Conservation (phyloP, 2,888 invertebrate genomes). For the Eristalis arbustorum region DNA sequence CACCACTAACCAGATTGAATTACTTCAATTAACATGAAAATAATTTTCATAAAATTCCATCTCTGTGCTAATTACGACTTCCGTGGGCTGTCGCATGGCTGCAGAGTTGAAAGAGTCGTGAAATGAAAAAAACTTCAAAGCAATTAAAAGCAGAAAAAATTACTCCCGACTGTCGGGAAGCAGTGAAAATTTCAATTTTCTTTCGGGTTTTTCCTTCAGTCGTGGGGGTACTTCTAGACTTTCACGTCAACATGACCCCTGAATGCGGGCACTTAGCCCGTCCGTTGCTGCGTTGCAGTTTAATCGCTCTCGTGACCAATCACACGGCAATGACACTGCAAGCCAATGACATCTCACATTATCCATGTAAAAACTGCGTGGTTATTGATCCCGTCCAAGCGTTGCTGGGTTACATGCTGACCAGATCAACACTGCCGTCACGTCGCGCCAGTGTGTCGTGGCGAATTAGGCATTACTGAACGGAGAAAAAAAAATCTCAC, state of each 20-base stretch:
- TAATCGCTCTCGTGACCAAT: conserved; percentile 3
- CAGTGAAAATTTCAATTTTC: conserved; percentile 24
- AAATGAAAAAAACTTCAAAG: background rate
- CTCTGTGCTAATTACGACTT: conserved; percentile 40
- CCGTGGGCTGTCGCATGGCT: conserved; percentile 9
- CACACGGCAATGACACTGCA: background rate
- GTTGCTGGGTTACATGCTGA: background rate
- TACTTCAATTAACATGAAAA: conserved; percentile 39
- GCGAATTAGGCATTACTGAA: conserved; percentile 4
- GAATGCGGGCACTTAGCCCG: background rate
- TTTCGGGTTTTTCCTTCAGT: background rate
- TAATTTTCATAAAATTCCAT: conserved; percentile 27
- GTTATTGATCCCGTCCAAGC: conserved; percentile 27
- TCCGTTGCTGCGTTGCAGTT: background rate
- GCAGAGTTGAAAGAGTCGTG: background rate
- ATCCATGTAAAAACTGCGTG: background rate
- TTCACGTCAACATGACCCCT: conserved; percentile 3
- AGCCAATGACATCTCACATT: conserved; percentile 4
- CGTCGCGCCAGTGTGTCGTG: background rate
- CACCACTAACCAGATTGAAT: conserved; percentile 26
- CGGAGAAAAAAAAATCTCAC: background rate
- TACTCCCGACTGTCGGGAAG: background rate
- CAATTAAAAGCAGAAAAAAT: conserved; percentile 25
- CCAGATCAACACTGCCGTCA: background rate
- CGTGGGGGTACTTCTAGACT: conserved; percentile 2